Percentiles rank a stretch among this genome's conserved stretches.
Conservation (phyloP, 2,113 vertebrate genomes). For the Chamaetylas fuelleborni region DNA sequence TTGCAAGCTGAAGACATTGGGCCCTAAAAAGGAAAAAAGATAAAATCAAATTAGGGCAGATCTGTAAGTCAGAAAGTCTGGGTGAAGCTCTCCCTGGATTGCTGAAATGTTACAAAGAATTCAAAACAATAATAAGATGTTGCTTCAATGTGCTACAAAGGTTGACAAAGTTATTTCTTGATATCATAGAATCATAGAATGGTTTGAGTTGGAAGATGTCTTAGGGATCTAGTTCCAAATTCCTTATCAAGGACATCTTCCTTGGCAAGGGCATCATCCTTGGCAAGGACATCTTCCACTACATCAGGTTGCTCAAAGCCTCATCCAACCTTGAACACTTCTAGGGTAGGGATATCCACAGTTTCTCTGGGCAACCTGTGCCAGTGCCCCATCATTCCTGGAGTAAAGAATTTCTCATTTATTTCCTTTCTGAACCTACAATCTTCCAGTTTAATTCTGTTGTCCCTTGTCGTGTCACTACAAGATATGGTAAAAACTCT, state of each 20-base stretch:
- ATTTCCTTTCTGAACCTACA: not conserved
- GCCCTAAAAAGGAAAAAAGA: not conserved
- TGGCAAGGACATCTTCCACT: not conserved
- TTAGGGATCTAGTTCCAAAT: not conserved
- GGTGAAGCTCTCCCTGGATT: not conserved
- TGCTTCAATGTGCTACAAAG: rapidly evolving
- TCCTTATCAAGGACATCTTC: not conserved
- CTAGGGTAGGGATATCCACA: not conserved
- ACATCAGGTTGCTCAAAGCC: not conserved
- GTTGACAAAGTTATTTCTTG: not conserved
- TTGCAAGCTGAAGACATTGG: not conserved
- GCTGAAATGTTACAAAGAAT: not conserved
- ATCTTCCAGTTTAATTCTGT: not conserved
- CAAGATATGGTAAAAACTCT: not conserved
- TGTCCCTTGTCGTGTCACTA: not conserved
- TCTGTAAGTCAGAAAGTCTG: not conserved
- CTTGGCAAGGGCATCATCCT: not conserved
- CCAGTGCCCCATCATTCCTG: not conserved
- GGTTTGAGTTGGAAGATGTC: not conserved
- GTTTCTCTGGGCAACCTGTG: not conserved
- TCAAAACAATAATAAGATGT: not conserved
- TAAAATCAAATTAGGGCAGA: not conserved
- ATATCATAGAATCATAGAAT: not conserved
- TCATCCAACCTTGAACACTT: not conserved
- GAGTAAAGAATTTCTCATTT: not conserved